Percentiles rank a stretch among this genome's conserved stretches.
Evolutionary conservation across 2,797 vertebrate species (phyloP).

Genomic region (Lepidocolaptes lacrymiger): DNA sequence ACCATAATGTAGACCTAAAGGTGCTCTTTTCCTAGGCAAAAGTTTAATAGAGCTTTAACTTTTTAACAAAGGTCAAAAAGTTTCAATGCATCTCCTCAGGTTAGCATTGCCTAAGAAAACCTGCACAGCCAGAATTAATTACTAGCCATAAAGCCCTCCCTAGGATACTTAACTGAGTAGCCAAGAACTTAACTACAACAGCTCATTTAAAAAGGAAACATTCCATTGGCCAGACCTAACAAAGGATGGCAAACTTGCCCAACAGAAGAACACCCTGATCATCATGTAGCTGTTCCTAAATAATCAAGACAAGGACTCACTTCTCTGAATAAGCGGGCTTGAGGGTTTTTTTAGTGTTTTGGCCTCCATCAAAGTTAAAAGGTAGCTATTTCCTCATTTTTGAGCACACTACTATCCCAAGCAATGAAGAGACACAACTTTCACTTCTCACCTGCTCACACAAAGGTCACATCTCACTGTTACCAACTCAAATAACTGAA

Average conservation of each 20-base stretch:
- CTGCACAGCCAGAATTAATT: neutral
- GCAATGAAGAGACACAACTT: neutral
- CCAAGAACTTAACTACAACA: neutral
- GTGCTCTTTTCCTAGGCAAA: neutral
- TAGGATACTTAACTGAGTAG: neutral
- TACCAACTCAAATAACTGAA: neutral
- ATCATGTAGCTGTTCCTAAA: neutral
- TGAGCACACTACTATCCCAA: neutral
- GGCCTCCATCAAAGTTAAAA: neutral
- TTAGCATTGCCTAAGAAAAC: neutral
- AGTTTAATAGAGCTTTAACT: slow-evolving; percentile 14
- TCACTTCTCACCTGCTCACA: slow-evolving; percentile 40
- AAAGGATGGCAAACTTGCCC: neutral
- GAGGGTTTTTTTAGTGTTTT: neutral
- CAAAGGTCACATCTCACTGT: neutral
- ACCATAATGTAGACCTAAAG: neutral
- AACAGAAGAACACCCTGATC: neutral
- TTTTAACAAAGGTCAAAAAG: slow-evolving; percentile 20
- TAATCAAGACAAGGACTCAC: neutral
- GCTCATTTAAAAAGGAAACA: neutral
- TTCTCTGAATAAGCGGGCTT: neutral
- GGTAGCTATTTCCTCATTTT: neutral
- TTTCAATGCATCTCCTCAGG: neutral
- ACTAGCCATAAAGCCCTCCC: neutral
- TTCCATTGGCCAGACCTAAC: neutral